These are phyloP conservation scores for Pavo muticus DNA, from an alignment of 2,113 vertebrate genomes.

Conservation along the genomic window DNA sequence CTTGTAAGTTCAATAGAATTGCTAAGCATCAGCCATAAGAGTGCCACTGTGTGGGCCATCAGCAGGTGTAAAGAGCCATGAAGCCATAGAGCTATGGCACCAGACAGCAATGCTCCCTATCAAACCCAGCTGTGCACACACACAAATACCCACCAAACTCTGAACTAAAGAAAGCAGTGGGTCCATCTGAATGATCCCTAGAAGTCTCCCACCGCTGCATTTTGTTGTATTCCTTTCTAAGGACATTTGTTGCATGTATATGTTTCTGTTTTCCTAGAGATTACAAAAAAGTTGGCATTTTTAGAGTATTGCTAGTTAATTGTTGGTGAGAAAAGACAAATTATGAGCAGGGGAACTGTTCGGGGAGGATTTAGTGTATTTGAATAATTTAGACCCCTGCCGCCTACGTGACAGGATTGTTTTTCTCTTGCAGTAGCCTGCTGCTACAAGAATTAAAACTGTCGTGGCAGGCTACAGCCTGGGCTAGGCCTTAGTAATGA, in stretches of 20 bases:
- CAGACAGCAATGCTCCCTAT: neutral
- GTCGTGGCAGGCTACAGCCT: conserved; percentile 81
- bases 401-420: conserved; percentile 95
- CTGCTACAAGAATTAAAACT: conserved; percentile 93
- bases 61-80: neutral
- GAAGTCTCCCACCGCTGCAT: neutral
- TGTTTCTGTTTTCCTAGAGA: conserved; percentile 55
- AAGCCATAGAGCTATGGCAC: neutral
- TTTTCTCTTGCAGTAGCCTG: conserved; percentile 92
- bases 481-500: conserved; percentile 86
- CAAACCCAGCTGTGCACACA: neutral
- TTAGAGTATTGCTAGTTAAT: conserved; percentile 95
- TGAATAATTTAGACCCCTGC: conserved; percentile 99
- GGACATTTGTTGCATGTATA: neutral
- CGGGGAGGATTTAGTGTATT: conserved; percentile 96
- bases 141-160: neutral
- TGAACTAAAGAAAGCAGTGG: neutral
- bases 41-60: fast-evolving
- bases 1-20: neutral
- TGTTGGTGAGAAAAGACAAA: conserved; percentile 96
- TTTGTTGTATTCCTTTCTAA: conserved; percentile 1
- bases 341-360: conserved; percentile 91
- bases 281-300: conserved; percentile 91
- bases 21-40: neutral
- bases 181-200: neutral